These are phyloP conservation scores for Nebria ingens DNA, from an alignment of 1,140 invertebrate species.

Conservation along the genomic window DNA sequence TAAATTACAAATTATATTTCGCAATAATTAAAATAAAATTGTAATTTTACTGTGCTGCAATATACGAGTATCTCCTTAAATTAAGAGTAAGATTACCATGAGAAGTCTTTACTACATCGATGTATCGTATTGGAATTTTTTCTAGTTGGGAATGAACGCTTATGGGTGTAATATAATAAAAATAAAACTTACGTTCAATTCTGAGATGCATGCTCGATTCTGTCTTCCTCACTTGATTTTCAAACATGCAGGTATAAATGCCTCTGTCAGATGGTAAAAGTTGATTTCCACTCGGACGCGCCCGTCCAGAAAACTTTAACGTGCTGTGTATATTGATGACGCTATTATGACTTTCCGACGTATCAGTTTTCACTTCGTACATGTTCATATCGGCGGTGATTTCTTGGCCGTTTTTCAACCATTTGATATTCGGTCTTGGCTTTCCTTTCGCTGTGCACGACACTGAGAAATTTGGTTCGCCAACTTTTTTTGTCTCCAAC, in stretches of 20 bases:
- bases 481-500: conserved; percentile 67
- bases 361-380: conserved; percentile 69
- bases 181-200: conserved; percentile 76
- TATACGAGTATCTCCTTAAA: no score
- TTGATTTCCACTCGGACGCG: conserved; percentile 60
- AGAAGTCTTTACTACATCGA: no score
- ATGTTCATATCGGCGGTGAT: conserved; percentile 60
- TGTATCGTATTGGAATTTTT: no score
- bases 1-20: no score
- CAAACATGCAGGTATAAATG: conserved; percentile 76
- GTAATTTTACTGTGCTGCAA: no score
- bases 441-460: conserved; percentile 79
- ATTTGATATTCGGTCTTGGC: conserved; percentile 68
- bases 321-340: conserved; percentile 77
- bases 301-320: conserved; percentile 65
- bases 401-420: conserved; percentile 78
- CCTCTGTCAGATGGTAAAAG: conserved; percentile 74
- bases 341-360: conserved; percentile 59
- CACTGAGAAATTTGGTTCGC: conserved; percentile 68
- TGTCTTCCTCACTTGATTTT: conserved; percentile 78
- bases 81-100: no score
- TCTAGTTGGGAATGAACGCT: no score
- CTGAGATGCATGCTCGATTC: conserved; percentile 81
- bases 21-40: no score
- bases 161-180: background rate